These are phyloP conservation scores for Onychomys arenicola DNA, from an alignment of 2,797 vertebrate species.

Conservation along the genomic window DNA sequence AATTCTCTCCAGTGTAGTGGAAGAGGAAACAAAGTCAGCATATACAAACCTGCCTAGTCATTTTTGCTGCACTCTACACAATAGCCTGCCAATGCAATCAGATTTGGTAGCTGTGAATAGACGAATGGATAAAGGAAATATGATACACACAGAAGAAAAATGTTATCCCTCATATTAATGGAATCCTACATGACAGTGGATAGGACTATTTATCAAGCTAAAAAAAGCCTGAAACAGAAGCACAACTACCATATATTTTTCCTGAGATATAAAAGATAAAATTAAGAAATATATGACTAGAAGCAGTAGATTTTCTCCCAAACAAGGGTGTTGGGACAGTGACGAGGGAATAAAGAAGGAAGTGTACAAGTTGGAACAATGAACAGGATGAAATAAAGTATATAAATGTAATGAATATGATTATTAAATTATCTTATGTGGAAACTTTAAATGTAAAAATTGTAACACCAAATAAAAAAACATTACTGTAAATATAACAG, in stretches of 20 bases:
- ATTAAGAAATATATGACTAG: not conserved
- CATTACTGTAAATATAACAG: not conserved
- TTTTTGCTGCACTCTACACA: not conserved
- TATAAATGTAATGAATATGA: not conserved
- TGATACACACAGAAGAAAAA: not conserved
- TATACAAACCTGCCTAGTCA: not conserved
- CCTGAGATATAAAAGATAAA: not conserved
- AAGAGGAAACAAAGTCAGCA: not conserved
- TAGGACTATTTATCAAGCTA: not conserved
- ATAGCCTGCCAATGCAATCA: not conserved
- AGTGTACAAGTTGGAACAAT: not conserved
- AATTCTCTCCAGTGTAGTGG: not conserved
- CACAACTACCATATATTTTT: not conserved
- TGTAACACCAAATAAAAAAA: not conserved
- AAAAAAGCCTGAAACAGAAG: not conserved
- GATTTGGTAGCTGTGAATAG: not conserved
- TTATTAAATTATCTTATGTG: not conserved
- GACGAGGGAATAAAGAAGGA: not conserved
- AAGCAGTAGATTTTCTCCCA: not conserved
- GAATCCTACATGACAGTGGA: not conserved
- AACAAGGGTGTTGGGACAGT: not conserved
- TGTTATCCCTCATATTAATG: not conserved
- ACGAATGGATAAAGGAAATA: not conserved
- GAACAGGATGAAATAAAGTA: not conserved
- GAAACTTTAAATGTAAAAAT: not conserved